phyloP scores from a whole-genome alignment of 2,797 vertebrate species.

The Dendrocincla fuliginosa region DNA sequence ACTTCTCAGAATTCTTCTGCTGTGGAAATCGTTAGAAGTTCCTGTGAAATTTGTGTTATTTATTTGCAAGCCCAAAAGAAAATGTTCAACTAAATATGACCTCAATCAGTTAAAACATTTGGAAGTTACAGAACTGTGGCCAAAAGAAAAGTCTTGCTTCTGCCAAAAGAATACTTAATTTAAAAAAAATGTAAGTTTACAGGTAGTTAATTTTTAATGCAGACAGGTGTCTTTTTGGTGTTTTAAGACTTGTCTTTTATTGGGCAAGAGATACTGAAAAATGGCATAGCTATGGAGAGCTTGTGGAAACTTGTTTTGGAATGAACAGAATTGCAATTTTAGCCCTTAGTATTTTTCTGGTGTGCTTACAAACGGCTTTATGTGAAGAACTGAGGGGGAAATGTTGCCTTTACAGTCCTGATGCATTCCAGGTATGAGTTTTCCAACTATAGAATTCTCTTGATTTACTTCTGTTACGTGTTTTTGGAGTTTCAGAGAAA shows the following conservation, averaged over 20 bases:
- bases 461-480: background rate
- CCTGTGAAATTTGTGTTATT: background rate
- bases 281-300: background rate
- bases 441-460: background rate
- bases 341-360: background rate
- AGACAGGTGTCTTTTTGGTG: conserved; percentile 14
- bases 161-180: conserved; percentile 8
- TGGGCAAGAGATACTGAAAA: conserved; percentile 18
- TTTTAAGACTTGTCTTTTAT: conserved; percentile 36
- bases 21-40: background rate
- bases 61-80: conserved; percentile 5
- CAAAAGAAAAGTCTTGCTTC: background rate
- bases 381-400: background rate
- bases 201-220: conserved; percentile 43
- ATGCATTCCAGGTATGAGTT: background rate
- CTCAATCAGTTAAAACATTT: background rate
- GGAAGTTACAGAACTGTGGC: background rate
- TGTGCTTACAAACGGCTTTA: background rate
- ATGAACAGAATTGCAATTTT: background rate
- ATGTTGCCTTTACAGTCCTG: background rate
- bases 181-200: background rate
- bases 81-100: conserved; percentile 6
- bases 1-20: background rate
- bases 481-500: background rate
- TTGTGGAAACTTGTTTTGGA: conserved; percentile 20